A percentile compares a stretch with the other conserved stretches of the same genome.
Evolutionary conservation across 1,140 invertebrate species (phyloP).

Genomic region (Spodoptera litura): DNA sequence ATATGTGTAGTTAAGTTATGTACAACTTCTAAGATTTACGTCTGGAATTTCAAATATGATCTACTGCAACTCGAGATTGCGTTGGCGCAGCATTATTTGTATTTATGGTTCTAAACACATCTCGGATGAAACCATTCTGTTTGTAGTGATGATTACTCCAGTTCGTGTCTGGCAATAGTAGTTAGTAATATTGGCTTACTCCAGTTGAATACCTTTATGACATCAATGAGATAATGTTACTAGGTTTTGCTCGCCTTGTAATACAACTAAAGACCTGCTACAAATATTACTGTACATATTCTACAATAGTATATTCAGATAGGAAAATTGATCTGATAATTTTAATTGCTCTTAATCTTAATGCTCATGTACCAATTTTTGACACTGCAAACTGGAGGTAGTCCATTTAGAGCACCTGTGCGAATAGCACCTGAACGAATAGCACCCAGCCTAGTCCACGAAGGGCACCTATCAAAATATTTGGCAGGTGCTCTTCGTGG

Average conservation of each 20-base stretch:
- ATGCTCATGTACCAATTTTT: too few species aligned
- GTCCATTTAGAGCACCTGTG: too few species aligned
- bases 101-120: slow-evolving; percentile 34
- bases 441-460: too few species aligned
- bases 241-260: neutral
- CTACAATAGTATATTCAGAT: too few species aligned
- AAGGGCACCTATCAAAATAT: too few species aligned
- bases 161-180: neutral
- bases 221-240: slow-evolving; percentile 17
- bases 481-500: too few species aligned
- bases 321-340: too few species aligned
- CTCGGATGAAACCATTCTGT: slow-evolving; percentile 19
- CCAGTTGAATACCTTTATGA: neutral
- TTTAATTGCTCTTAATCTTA: too few species aligned
- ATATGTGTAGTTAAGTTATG: neutral
- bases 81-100: slow-evolving; percentile 8
- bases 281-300: too few species aligned
- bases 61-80: slow-evolving; percentile 18
- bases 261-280: too few species aligned
- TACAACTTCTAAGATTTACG: slow-evolving; percentile 21
- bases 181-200: neutral
- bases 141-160: slow-evolving; percentile 16
- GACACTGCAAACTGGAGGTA: too few species aligned
- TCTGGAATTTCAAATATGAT: slow-evolving; percentile 31
- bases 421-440: too few species aligned